Conservation (phyloP, 2,797 vertebrate genomes). For the Sebastes glaucus region DNA sequence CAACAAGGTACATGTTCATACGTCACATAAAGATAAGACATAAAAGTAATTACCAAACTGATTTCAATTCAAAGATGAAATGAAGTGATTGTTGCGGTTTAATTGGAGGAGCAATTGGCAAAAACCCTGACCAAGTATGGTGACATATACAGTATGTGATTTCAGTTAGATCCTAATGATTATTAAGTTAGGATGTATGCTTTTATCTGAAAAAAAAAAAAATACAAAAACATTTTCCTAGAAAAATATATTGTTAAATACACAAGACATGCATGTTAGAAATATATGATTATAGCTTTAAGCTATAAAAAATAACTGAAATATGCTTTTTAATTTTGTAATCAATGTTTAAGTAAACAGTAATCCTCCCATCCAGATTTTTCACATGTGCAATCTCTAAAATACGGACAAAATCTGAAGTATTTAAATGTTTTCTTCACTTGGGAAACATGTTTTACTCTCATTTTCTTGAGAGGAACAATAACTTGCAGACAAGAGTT, state of each 20-base stretch:
- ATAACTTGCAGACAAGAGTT: not conserved
- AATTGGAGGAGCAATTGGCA: not conserved
- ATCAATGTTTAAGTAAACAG: not conserved
- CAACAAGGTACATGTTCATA: not conserved
- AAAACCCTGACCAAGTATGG: not conserved
- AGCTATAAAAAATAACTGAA: not conserved
- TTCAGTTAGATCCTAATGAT: not conserved
- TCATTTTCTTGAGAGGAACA: not conserved
- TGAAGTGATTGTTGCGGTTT: not conserved
- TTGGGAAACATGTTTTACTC: not conserved
- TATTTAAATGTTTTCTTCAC: not conserved
- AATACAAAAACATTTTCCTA: too few relatives aligned
- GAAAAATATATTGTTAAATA: too few relatives aligned
- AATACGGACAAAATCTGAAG: not conserved
- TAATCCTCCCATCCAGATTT: not conserved
- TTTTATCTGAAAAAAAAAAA: too few relatives aligned
- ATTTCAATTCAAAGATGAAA: not conserved
- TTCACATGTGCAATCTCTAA: not conserved
- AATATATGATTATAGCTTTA: too few relatives aligned
- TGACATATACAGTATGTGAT: not conserved
- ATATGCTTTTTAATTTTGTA: not conserved
- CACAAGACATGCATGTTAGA: too few relatives aligned
- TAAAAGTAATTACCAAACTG: slow-evolving; percentile 6
- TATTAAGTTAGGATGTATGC: too few relatives aligned
- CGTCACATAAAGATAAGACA: slow-evolving; percentile 12